Evolutionary conservation across 1,140 invertebrate genomes (phyloP), one percentile per base, ranked within the genome.

Genomic region (Propsilocerus akamusi): DNA sequence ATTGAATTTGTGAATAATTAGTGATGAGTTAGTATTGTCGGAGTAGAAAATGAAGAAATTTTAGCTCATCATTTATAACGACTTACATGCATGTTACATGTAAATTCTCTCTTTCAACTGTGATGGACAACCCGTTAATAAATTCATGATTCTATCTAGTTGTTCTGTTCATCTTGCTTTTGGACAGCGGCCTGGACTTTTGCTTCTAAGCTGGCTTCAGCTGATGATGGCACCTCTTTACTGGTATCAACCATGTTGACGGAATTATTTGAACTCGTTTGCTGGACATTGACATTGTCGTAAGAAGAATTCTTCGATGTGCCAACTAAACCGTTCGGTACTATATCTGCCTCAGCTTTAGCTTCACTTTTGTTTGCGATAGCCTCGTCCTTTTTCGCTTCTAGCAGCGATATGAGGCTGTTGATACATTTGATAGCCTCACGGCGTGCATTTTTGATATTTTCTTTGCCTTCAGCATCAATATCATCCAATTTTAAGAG

Each of bases 401-500:
- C 92, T 46, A 96, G 68, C 25, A 84, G 70, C 58, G 81, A 78
- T 49, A 95, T 89, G 25, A 81, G 83, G 47, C 80, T 76, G 58
- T 95, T 83, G 58, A 97, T 92, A 60, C 77, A 80, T 59, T 80
- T 84, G 8, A 97, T 91, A 0, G 86, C 84, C 55, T 88, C 81
- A 63, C 85, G 90, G 17, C 92, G 72, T 0, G 86, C 84, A 50
- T 78, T 75, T 55, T 91, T 72, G 26, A 97, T 84, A 57, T 86
- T 82, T 24, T 93, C 87, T 58, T 87, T 82, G 2, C 89, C 89
- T 52, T 91, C 87, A 0, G 88, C 87, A 59, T 94, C 88, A 49
- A 97, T 86, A 55, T 84, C 81, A 62, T 97, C 93, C 51, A 96
- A 64, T 63, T 91, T 90, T 4, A 96, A 76, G 51, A 96, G 70